phyloP scores from a whole-genome alignment of 2,888 invertebrate species.

The Drosophila mimica region DNA sequence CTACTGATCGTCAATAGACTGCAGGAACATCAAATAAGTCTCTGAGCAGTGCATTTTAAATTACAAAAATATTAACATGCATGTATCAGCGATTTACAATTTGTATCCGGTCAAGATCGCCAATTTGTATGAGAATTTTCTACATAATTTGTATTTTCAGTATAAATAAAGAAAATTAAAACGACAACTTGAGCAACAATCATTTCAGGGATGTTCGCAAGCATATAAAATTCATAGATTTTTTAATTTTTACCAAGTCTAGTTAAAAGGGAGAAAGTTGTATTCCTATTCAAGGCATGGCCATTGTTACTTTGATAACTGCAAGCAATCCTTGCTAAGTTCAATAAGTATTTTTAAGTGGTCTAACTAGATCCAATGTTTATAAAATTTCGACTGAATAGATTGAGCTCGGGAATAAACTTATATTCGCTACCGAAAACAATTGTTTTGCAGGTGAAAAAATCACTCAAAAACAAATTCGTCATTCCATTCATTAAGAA shows the following conservation, averaged over 20 bases:
- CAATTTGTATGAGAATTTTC: conserved; percentile 80
- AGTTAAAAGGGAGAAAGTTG: background rate
- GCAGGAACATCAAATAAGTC: conserved; percentile 51
- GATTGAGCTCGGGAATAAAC: background rate
- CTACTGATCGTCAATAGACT: conserved; percentile 95
- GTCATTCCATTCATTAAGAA: background rate
- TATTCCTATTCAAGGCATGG: no score
- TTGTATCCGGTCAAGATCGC: conserved; percentile 75
- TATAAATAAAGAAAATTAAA: conserved; percentile 80
- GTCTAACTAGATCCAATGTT: background rate
- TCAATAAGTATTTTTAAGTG: background rate
- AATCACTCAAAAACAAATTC: background rate
- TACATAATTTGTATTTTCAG: conserved; percentile 82
- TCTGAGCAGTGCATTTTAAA: conserved; percentile 77
- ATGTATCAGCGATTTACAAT: conserved; percentile 66
- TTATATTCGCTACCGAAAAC: background rate
- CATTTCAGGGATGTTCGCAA: background rate
- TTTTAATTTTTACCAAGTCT: background rate
- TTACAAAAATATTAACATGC: conserved; percentile 53
- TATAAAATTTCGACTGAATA: background rate
- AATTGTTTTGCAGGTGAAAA: background rate
- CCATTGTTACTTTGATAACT: background rate
- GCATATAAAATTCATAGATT: background rate
- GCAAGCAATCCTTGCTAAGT: background rate
- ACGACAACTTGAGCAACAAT: conserved; percentile 25